Conservation (phyloP, 2,113 vertebrate genomes). For the Eptatretus burgeri region DNA sequence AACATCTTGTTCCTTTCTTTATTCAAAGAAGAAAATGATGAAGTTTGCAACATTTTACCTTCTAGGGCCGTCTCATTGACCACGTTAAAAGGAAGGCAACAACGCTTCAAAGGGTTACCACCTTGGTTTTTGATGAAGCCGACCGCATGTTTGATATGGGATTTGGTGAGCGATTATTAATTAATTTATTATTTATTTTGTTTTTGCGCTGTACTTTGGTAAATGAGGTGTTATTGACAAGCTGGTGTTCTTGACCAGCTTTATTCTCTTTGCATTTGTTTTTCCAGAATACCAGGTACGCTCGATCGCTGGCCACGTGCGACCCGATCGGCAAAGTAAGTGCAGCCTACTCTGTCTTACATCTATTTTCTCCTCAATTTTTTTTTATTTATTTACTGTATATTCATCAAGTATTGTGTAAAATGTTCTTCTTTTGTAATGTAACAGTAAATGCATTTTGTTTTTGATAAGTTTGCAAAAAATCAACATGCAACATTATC, state of each 20-base stretch:
- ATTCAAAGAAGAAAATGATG: not conserved
- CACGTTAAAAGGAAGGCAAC: slow-evolving; percentile 98
- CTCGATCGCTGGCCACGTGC: slow-evolving; percentile 72
- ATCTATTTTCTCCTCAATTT: no score
- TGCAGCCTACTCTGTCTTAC: slow-evolving; percentile 7
- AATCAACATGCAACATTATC: no score
- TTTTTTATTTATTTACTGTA: no score
- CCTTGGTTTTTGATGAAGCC: slow-evolving; percentile 93
- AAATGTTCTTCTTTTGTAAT: no score
- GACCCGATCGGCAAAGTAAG: slow-evolving; percentile 91
- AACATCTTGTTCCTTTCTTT: not conserved
- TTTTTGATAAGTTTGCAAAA: no score
- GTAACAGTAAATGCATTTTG: no score
- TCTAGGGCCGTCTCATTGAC: slow-evolving; percentile 77
- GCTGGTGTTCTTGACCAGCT: not conserved
- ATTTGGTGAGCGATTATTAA: slow-evolving; percentile 52
- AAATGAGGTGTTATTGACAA: not conserved
- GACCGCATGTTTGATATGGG: slow-evolving; percentile 99
- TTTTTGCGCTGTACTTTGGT: not conserved
- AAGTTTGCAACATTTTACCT: not conserved
- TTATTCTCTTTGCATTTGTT: slow-evolving; percentile 12
- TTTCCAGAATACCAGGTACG: slow-evolving; percentile 73
- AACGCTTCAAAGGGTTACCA: slow-evolving; percentile 71
- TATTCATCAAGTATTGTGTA: no score
- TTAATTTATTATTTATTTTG: no score